Percentiles rank a stretch among this genome's conserved stretches.
Conservation (phyloP, 2,113 vertebrate genomes). For the Eulemur rufifrons region DNA sequence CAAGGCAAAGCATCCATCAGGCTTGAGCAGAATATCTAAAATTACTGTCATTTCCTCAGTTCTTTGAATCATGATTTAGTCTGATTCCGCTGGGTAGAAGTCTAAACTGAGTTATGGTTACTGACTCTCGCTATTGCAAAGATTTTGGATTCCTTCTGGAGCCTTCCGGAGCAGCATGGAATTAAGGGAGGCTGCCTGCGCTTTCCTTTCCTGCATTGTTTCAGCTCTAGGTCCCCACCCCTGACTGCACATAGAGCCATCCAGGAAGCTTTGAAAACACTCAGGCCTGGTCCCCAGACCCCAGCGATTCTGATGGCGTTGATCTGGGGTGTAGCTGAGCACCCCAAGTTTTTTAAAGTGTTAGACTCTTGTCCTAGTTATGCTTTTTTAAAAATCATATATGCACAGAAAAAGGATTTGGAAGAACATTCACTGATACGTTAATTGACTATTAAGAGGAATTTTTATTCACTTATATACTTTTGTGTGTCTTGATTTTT, state of each 20-base stretch:
- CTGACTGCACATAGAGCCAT: rapidly evolving
- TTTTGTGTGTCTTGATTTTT: background rate
- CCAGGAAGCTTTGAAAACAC: background rate
- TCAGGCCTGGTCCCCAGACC: too few species aligned
- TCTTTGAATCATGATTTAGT: background rate
- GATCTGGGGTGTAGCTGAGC: background rate
- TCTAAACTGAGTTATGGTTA: background rate
- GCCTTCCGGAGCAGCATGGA: background rate
- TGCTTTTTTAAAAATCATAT: background rate
- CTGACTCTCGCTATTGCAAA: too few species aligned
- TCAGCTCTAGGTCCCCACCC: background rate
- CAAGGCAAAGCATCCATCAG: rapidly evolving
- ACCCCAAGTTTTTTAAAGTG: background rate
- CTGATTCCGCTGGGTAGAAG: background rate
- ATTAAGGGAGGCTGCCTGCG: background rate
- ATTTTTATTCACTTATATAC: background rate
- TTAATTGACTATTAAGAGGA: background rate
- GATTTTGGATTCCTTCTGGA: background rate
- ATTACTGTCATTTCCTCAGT: background rate
- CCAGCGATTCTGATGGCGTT: background rate
- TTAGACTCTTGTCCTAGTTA: background rate
- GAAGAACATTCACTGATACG: background rate
- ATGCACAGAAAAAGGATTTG: background rate
- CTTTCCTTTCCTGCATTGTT: background rate
- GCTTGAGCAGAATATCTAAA: background rate